Conservation (phyloP, 2,797 vertebrate species). For the Tamandua tetradactyla region DNA sequence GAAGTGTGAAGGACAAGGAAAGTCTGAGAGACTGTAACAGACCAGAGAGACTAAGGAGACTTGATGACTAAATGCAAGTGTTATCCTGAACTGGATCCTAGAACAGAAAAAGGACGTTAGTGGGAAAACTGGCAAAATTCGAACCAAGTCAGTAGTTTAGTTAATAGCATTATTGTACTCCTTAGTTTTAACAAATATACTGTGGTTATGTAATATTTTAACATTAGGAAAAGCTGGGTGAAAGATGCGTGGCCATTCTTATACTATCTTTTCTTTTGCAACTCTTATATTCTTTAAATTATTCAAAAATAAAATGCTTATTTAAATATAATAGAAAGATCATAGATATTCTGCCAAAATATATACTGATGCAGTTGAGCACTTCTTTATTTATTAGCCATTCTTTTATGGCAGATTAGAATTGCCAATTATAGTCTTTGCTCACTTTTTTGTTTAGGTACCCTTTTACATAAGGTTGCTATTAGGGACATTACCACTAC, state of each 20-base stretch:
- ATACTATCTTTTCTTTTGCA: no score
- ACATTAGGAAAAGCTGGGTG: no score
- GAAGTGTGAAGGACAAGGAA: background rate
- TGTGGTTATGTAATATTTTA: no score
- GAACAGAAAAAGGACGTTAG: no score
- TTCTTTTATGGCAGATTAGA: background rate
- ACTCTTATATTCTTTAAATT: background rate
- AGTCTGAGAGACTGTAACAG: background rate
- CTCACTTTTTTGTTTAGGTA: background rate
- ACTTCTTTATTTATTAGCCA: background rate
- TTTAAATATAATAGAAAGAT: background rate
- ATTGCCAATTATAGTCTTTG: background rate
- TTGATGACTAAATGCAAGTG: background rate
- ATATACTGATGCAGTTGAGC: background rate
- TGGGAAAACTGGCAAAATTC: no score
- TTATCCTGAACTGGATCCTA: no score
- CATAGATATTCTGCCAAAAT: background rate
- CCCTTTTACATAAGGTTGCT: background rate
- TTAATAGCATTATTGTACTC: background rate
- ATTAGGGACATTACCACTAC: background rate
- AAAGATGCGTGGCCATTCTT: no score
- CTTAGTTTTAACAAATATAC: no score
- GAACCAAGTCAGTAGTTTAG: background rate
- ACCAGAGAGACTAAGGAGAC: background rate
- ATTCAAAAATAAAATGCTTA: background rate